These are phyloP conservation scores for Hippopotamus amphibius DNA, from an alignment of 2,113 vertebrate genomes.

Conservation along the genomic window DNA sequence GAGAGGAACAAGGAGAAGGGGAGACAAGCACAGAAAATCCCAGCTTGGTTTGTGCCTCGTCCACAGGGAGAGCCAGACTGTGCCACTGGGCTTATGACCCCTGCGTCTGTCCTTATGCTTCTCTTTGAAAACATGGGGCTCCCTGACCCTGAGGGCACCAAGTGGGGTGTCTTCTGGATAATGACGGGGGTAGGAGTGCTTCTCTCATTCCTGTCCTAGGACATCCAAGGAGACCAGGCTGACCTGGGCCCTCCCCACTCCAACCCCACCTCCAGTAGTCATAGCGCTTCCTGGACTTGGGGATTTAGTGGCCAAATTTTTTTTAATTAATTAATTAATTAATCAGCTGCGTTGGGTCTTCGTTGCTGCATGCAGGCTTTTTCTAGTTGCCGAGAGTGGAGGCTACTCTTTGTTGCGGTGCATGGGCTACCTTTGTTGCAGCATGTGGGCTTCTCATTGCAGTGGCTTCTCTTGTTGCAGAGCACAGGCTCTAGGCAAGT, in stretches of 20 bases:
- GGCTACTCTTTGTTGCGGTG: too few relatives aligned
- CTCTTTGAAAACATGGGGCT: background rate
- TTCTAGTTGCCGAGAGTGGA: too few relatives aligned
- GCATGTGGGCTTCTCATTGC: too few relatives aligned
- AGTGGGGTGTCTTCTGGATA: background rate
- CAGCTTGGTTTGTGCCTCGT: fast-evolving
- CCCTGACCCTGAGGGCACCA: background rate
- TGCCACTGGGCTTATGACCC: background rate
- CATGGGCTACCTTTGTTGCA: too few relatives aligned
- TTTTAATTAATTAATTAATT: too few relatives aligned
- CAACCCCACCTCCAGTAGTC: background rate
- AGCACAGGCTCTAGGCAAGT: too few relatives aligned
- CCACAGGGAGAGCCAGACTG: fast-evolving
- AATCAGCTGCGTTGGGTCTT: too few relatives aligned
- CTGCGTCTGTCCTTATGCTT: fast-evolving
- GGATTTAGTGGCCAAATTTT: background rate
- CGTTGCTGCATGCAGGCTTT: too few relatives aligned
- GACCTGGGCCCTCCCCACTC: background rate
- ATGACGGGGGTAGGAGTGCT: fast-evolving
- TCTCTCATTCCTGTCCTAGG: background rate
- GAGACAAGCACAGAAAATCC: background rate
- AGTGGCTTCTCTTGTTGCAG: too few relatives aligned
- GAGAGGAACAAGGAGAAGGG: background rate
- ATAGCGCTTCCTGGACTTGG: background rate
- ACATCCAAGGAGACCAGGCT: background rate